Conservation (phyloP, 2,888 invertebrate genomes). For the Galerucella nymphaeae region DNA sequence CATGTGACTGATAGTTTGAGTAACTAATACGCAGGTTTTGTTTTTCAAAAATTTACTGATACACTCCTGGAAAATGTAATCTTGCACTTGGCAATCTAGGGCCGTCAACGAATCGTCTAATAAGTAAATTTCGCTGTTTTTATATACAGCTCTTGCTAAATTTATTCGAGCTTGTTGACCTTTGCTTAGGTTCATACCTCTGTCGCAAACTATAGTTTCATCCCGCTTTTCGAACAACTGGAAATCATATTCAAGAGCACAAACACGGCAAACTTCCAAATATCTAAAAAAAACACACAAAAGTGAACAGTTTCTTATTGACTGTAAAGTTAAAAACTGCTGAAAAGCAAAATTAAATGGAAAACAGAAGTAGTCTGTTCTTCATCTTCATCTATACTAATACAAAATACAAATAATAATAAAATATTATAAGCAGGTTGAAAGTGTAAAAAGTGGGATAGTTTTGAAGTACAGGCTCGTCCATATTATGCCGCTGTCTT, state of each 20-base stretch:
- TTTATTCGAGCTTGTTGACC: conserved; percentile 65
- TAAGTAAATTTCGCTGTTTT: conserved; percentile 56
- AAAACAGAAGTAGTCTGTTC: too few relatives aligned
- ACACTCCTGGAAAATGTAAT: conserved; percentile 54
- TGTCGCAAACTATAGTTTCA: conserved; percentile 71
- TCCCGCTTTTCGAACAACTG: conserved; percentile 59
- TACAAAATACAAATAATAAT: too few relatives aligned
- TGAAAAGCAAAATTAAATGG: too few relatives aligned
- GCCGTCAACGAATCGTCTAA: conserved; percentile 57
- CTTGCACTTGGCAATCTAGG: conserved; percentile 53
- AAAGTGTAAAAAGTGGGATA: too few relatives aligned
- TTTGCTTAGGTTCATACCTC: conserved; percentile 73
- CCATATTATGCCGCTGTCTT: too few relatives aligned
- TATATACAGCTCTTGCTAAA: conserved; percentile 57
- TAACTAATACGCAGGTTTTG: conserved; percentile 55
- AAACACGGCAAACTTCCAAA: conserved; percentile 59
- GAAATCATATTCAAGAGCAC: conserved; percentile 69
- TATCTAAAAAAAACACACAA: conserved; percentile 52
- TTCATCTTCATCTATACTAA: too few relatives aligned
- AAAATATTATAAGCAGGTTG: too few relatives aligned
- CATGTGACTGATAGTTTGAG: conserved; percentile 55
- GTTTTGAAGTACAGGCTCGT: too few relatives aligned
- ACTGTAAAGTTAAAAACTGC: too few relatives aligned
- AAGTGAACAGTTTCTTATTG: not conserved
- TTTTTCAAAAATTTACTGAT: conserved; percentile 53